These are phyloP conservation scores for Lathamus discolor DNA, from an alignment of 2,113 vertebrate genomes.

Conservation along the genomic window DNA sequence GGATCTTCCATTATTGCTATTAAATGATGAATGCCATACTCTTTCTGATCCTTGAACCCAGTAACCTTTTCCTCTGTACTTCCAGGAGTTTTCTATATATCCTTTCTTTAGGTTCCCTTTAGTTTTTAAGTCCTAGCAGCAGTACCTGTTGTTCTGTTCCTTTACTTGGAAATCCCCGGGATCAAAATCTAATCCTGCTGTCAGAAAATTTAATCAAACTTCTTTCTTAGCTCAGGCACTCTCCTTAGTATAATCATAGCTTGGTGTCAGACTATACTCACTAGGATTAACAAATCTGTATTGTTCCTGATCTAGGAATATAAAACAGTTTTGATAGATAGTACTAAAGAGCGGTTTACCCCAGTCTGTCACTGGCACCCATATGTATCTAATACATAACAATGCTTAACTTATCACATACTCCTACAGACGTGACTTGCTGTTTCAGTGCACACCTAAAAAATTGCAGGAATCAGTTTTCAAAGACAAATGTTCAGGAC, in stretches of 20 bases:
- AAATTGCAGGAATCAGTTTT: not conserved
- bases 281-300: not conserved
- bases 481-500: not conserved
- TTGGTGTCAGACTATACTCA: not conserved
- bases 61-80: not conserved
- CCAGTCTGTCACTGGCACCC: not conserved
- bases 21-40: not conserved
- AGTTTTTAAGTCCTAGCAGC: not conserved
- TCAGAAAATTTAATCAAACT: not conserved
- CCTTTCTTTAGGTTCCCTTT: not conserved
- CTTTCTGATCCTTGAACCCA: not conserved
- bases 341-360: not conserved
- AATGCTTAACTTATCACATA: not conserved
- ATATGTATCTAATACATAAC: not conserved
- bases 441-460: not conserved
- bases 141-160: not conserved
- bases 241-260: not conserved
- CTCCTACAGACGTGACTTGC: not conserved
- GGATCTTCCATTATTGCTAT: not conserved
- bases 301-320: not conserved
- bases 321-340: not conserved
- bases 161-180: not conserved
- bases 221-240: not conserved
- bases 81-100: not conserved
- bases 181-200: not conserved